These are phyloP conservation scores for Ardeotis arabs DNA, from an alignment of 2,113 vertebrate species.

Conservation along the genomic window DNA sequence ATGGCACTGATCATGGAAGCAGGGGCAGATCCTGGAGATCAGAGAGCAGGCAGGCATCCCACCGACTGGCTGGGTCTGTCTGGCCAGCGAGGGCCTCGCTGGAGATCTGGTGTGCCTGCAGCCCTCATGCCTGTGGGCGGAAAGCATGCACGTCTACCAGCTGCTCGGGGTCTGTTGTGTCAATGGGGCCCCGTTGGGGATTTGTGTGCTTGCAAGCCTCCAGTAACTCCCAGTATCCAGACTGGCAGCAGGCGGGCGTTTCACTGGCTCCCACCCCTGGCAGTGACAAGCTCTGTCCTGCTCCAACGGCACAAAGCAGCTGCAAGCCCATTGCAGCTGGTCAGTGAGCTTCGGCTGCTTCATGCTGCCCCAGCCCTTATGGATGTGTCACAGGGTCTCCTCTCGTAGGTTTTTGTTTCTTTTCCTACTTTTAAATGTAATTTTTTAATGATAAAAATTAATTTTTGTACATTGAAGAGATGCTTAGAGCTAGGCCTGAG, in stretches of 20 bases:
- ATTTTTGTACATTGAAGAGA: not conserved
- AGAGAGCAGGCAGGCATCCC: not conserved
- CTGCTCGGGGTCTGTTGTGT: not conserved
- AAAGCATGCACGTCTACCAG: not conserved
- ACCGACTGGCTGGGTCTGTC: not conserved
- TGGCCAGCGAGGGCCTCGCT: rapidly evolving
- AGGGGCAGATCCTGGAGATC: not conserved
- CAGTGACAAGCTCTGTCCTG: not conserved
- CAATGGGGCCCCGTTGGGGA: rapidly evolving
- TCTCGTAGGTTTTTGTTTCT: not conserved
- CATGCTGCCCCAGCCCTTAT: not conserved
- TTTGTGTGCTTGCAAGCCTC: not conserved
- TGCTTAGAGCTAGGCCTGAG: not conserved
- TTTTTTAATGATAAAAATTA: not conserved
- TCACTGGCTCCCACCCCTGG: not conserved
- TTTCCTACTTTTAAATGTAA: not conserved
- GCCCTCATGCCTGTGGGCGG: not conserved
- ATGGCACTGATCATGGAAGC: not conserved
- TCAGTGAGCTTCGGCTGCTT: not conserved
- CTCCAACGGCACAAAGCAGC: not conserved
- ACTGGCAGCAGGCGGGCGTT: not conserved
- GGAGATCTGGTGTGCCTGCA: not conserved
- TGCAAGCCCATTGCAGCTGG: not conserved
- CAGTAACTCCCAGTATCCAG: not conserved
- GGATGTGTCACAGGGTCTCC: not conserved